These are phyloP conservation scores for Hedychridium roseum DNA, from an alignment of 2,888 invertebrate species.

Conservation along the genomic window DNA sequence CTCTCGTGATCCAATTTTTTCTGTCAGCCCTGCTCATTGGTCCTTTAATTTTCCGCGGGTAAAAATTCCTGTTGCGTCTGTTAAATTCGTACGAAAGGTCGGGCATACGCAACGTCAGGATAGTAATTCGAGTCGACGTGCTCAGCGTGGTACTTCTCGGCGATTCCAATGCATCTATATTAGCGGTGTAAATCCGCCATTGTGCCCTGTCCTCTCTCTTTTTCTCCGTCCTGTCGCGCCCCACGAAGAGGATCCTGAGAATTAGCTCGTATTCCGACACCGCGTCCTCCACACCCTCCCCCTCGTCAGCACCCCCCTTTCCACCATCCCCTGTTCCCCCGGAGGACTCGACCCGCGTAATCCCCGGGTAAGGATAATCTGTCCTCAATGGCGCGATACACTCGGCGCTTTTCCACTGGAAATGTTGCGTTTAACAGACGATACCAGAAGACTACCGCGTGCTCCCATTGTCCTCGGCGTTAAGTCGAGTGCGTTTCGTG, in stretches of 20 bases:
- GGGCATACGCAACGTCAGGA: too few relatives aligned
- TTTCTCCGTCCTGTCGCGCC: constrained; percentile 8
- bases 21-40: too few relatives aligned
- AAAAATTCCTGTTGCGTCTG: too few relatives aligned
- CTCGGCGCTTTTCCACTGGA: constrained; percentile 45
- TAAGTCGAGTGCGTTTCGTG: too few relatives aligned
- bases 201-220: constrained; percentile 5
- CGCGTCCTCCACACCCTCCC: constrained; percentile 25
- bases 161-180: constrained; percentile 20
- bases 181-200: constrained; percentile 16
- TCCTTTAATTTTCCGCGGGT: too few relatives aligned
- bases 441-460: too few relatives aligned
- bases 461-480: too few relatives aligned
- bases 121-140: constrained; percentile 29
- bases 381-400: constrained; percentile 46
- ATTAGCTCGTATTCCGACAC: constrained; percentile 46
- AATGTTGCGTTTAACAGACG: constrained; percentile 42
- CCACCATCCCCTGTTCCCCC: constrained; percentile 5
- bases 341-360: constrained; percentile 33
- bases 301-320: constrained; percentile 16
- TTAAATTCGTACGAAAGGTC: too few relatives aligned
- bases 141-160: constrained; percentile 11
- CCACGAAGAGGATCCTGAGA: constrained; percentile 32
- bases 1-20: too few relatives aligned
- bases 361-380: constrained; percentile 56